phyloP scores from a whole-genome alignment of 1,140 invertebrate species.

The Meloidogyne exigua region DNA sequence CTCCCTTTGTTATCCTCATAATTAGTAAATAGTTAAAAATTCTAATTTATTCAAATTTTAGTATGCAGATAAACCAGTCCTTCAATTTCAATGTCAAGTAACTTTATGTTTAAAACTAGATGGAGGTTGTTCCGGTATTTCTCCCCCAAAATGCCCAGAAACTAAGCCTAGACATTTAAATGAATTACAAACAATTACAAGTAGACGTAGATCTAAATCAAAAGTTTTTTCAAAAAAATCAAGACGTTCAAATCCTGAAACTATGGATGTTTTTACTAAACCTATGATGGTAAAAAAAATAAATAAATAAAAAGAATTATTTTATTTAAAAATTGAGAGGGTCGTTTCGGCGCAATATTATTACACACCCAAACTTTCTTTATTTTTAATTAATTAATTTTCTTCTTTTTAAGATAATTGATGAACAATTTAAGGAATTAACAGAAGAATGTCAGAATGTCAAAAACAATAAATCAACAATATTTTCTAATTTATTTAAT shows the following conservation, averaged over 20 bases:
- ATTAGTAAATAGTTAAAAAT: no score
- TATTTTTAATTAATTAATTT: no score
- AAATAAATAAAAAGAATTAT: no score
- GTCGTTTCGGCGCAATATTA: no score
- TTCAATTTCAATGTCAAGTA: constrained; percentile 63
- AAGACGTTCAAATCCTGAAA: constrained; percentile 31
- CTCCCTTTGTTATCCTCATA: no score
- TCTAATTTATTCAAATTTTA: background rate
- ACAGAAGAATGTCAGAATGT: constrained; percentile 35
- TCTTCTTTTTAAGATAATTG: constrained; percentile 29
- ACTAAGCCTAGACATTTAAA: constrained; percentile 45
- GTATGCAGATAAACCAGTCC: constrained; percentile 61
- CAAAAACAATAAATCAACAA: background rate
- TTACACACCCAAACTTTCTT: no score
- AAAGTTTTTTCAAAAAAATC: constrained; percentile 9
- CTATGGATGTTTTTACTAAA: constrained; percentile 51
- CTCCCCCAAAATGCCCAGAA: constrained; percentile 59
- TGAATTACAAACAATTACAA: constrained; percentile 11
- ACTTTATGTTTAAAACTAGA: constrained; percentile 62
- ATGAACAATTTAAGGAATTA: constrained; percentile 50
- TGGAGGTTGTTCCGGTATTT: constrained; percentile 58
- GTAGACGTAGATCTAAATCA: constrained; percentile 19
- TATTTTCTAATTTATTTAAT: constrained; percentile 3
- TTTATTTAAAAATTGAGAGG: no score
- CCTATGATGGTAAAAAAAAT: constrained; percentile 43